phyloP scores from a whole-genome alignment of 1,140 invertebrate genomes.

The Sinella curviseta region DNA sequence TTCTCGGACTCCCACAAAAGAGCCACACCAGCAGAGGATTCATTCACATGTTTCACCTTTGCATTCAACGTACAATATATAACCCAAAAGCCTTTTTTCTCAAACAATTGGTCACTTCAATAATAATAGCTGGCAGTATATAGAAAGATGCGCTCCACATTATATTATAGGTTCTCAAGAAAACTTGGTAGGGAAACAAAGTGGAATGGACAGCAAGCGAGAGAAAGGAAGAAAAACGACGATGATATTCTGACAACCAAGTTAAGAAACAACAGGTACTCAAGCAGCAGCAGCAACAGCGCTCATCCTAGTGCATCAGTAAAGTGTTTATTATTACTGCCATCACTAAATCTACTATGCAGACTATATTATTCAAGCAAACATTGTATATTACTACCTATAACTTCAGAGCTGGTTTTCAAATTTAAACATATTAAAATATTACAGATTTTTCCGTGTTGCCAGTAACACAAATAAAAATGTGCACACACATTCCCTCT shows the following conservation, averaged over 20 bases:
- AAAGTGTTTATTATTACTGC: too few relatives aligned
- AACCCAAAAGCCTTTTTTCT: neutral
- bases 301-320: too few relatives aligned
- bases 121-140: neutral
- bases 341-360: too few relatives aligned
- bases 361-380: too few relatives aligned
- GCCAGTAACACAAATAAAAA: neutral
- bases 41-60: constrained; percentile 13
- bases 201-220: neutral
- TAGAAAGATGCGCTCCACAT: neutral
- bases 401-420: too few relatives aligned
- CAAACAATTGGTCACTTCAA: neutral
- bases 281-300: too few relatives aligned
- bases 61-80: neutral
- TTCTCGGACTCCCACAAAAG: neutral
- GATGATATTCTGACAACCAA: too few relatives aligned
- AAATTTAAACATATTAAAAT: neutral
- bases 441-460: neutral
- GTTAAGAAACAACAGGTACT: too few relatives aligned
- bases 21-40: neutral
- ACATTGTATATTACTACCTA: too few relatives aligned
- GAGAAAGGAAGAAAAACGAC: neutral
- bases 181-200: neutral
- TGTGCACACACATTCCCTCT: too few relatives aligned
- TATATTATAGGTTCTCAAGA: too few relatives aligned